Base-by-base conservation (phyloP, 2,888 invertebrate genomes). In the Melikaiella ostensackeni region DNA sequence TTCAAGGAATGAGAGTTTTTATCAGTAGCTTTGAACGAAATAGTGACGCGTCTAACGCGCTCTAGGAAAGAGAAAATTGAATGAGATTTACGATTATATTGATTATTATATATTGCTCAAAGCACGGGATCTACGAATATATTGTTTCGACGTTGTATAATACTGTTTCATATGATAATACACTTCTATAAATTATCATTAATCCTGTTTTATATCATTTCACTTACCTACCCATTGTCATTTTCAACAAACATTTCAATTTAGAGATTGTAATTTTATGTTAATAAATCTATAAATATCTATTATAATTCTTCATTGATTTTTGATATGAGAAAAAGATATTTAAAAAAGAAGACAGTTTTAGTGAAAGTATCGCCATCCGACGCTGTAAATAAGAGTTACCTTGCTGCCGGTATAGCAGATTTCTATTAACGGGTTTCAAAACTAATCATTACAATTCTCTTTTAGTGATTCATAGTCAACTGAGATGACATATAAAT, bases 121-220 rank as follows among this genome's bases (percentile, higher is more conserved):
- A 74, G 74, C 79, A 80, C 75, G 42, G 33, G 77, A 79, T 73
- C 5, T 21, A 77, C 79, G 77, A 81, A 76, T 79, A 79, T 57
- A 77, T 57, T 81, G 79, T 81, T 81, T 79, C 80, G 42, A 79
- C 79, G 80, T 82, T 80, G 80, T 82, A 80, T 76, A 73, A 77
- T 79, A 78, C 77, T 70, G 70, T 70, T 70, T 66, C 50, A 70
- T 70, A 70, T 70, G 50, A 30, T 50, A 50, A 70, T 70, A 70
- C n/a, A 70, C 42, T 42, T 66, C 66, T 66, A 66, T 66, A 63
- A 62, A 62, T 62, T 63, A 66, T 66, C n/a, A 66, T 24, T 19
- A 2, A 42, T 66, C 24, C 8, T 16, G 1, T 46, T 66, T 46
- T 66, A 13, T 11, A 55, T 21, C 7, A 55, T 21, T 64, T 24